These are phyloP conservation scores for Plebejus anna DNA, from an alignment of 2,888 invertebrate genomes.

Conservation along the genomic window DNA sequence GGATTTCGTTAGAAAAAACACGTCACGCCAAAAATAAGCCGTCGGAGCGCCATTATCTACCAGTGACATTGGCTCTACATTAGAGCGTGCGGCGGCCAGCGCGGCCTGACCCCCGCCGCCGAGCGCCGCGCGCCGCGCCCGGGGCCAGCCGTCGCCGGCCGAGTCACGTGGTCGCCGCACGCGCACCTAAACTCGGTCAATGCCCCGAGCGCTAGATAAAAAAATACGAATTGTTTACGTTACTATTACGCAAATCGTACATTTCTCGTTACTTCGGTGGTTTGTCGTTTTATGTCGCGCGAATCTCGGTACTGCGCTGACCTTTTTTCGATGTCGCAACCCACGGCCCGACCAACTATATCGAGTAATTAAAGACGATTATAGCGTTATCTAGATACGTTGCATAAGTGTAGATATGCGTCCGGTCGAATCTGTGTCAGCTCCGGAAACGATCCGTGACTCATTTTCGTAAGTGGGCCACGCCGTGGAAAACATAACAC, in stretches of 20 bases:
- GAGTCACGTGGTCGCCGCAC: constrained; percentile 75
- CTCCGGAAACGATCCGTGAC: constrained; percentile 17
- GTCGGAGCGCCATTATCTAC: constrained; percentile 49
- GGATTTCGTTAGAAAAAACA: constrained; percentile 34
- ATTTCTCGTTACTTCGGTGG: constrained; percentile 44
- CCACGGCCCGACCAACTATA: neutral
- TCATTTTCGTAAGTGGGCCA: constrained; percentile 27
- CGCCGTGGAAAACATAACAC: neutral
- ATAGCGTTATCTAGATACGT: constrained; percentile 27
- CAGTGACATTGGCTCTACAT: constrained; percentile 74
- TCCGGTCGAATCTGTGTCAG: constrained; percentile 35
- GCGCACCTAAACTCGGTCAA: constrained; percentile 78
- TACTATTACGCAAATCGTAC: constrained; percentile 64
- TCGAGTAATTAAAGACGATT: constrained; percentile 25
- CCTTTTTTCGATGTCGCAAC: constrained; percentile 1
- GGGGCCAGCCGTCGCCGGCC: constrained; percentile 49
- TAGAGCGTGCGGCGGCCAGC: constrained; percentile 52
- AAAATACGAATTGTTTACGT: constrained; percentile 73
- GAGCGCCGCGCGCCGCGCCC: constrained; percentile 30
- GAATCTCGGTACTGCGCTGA: constrained; percentile 11
- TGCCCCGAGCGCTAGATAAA: constrained; percentile 77
- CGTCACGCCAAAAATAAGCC: constrained; percentile 41
- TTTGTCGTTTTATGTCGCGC: constrained; percentile 40
- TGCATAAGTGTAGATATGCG: constrained; percentile 33
- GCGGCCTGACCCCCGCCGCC: constrained; percentile 36